Evolutionary conservation across 2,888 invertebrate species (phyloP).

Genomic region (Carpatolechia fugitivella): DNA sequence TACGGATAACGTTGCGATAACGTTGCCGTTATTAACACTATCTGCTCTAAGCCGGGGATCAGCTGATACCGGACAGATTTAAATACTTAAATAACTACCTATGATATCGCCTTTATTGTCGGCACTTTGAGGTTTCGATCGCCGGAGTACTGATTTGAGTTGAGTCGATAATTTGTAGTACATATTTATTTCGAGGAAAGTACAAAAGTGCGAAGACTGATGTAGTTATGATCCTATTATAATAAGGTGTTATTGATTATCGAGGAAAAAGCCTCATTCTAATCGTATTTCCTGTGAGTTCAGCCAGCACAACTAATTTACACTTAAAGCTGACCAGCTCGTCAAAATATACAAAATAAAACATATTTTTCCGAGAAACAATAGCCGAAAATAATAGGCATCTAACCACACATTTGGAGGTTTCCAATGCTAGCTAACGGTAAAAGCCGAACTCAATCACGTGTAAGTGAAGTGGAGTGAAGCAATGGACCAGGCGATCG

Average conservation of each 20-base stretch:
- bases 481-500: slow-evolving; percentile 49
- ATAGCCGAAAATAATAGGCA: background rate
- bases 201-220: no score
- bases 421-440: slow-evolving; percentile 40
- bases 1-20: slow-evolving; percentile 40
- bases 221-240: no score
- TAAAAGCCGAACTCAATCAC: slow-evolving; percentile 42
- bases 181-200: no score
- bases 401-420: slow-evolving; percentile 5
- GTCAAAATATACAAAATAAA: no score
- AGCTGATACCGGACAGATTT: slow-evolving; percentile 62
- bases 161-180: background rate
- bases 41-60: slow-evolving; percentile 50
- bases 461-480: slow-evolving; percentile 30
- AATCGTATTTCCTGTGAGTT: no score
- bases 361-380: background rate
- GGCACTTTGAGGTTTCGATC: slow-evolving; percentile 45
- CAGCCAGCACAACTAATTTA: background rate
- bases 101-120: slow-evolving; percentile 43
- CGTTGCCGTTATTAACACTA: slow-evolving; percentile 44
- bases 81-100: slow-evolving; percentile 33
- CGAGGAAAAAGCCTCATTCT: no score
- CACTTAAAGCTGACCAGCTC: background rate
- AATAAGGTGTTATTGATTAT: no score
- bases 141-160: slow-evolving; percentile 22